Evolutionary conservation across 2,888 invertebrate genomes (phyloP), one percentile per base, ranked within the genome.

Genomic region (Sepiola atlantica): DNA sequence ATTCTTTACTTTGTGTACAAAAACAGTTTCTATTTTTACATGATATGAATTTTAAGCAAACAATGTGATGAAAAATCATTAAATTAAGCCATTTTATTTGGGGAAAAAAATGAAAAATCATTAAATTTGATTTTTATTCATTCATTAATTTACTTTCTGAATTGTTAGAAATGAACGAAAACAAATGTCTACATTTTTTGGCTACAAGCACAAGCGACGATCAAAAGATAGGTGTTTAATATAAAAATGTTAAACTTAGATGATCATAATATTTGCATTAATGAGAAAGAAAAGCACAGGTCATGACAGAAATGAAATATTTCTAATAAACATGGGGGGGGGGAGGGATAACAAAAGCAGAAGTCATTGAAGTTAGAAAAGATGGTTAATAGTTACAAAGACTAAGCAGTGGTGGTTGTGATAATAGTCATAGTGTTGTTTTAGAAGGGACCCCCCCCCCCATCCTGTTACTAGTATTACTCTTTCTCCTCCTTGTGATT

Each of bases 401-500:
- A 92, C 8, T 35, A 28, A 91, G 28, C 12, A 35, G 3, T 77
- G 77, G 21, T n/a, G 77, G 77, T 77, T 4, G 77, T 77, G 77
- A 16, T 32, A 77, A 77, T 77, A 77, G 77, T 77, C n/a, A 32
- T 77, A 77, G n/a, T 77, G 77, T 77, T 77, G 77, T 77, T 77
- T 77, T 77, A 77, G 77, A n/a, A 77, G n/a, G n/a, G 32, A 14
- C n/a, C n/a, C 77, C 77, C 77, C 45, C 45, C 8, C 45, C 45
- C 45, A 2, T 45, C 45, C 45, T 77, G n/a, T n/a, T 77, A 77
- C 77, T n/a, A 77, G n/a, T 77, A 77, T 77, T 77, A 77, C n/a
- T 32, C 77, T n/a, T n/a, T 77, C 77, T 77, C 77, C 77, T 77
- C 77, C 77, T 77, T 77, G n/a, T 77, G n/a, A 77, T 77, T 77